Base-by-base conservation (phyloP, 2,888 invertebrate genomes). In the Meghimatium bilineatum region DNA sequence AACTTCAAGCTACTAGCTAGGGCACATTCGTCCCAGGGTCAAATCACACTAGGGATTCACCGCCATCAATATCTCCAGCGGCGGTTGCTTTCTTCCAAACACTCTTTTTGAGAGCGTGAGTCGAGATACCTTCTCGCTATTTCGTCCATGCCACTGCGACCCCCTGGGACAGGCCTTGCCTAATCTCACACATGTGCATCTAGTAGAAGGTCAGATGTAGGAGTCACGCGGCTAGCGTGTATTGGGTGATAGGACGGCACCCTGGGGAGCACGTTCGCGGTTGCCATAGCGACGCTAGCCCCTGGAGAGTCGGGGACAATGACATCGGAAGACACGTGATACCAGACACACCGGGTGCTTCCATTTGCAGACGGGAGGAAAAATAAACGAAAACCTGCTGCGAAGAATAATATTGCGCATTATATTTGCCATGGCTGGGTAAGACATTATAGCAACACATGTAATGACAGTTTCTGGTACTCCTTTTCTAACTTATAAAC, bases 301-400 rank as follows among this genome's bases (percentile, higher is more conserved):
- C 83, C 86, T 80, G 86, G 88, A 87, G 88, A 87, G 78, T 78
- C 67, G 32, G 56, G 56, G 78, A 86, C 86, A 87, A 87, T 83
- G 78, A 83, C 85, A 56, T 52, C n/a, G 75, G 60, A 56, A 82
- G 85, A 83, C 86, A 86, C 85, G 86, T 85, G 86, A 81, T 74
- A 75, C 36, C 44, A 49, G 26, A 74, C 17, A 72, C 69, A 69
- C 26, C 23, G 38, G 72, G 60, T 2, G 56, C 32, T 56, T 3
- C 17, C 6, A 36, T 32, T 52, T 12, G 67, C 8, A 52, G 44
- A 52, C 17, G 49, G 52, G 36, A 49, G 8, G 32, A 52, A n/a
- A n/a, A 23, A 44, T 3, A 34, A 3, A 49, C 14, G 17, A 17
- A 32, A 32, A 32, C 66, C 17, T 66, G 17, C 63, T 29, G 66